Percentiles rank a stretch among this genome's conserved stretches.
These are phyloP conservation scores for Pterocles burchelli DNA, from an alignment of 2,113 vertebrate species.

Conservation along the genomic window DNA sequence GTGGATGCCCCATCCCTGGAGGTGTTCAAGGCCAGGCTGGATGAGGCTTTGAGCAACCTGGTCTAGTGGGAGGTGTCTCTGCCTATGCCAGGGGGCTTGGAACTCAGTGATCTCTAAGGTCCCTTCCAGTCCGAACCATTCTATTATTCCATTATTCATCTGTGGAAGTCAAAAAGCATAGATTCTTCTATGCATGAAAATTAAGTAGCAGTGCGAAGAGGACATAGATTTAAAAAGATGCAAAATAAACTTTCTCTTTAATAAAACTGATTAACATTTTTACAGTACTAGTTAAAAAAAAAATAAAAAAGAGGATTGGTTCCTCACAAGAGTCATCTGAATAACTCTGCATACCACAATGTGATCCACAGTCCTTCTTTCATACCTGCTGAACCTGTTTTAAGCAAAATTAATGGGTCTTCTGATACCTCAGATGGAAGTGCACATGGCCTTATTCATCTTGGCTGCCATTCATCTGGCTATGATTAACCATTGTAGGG, in stretches of 20 bases:
- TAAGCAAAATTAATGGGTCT: neutral
- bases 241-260: neutral
- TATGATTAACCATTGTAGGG: neutral
- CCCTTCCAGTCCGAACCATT: no score
- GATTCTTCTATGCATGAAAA: neutral
- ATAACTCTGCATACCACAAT: neutral
- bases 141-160: neutral
- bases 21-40: no score
- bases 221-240: neutral
- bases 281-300: neutral
- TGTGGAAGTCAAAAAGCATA: neutral
- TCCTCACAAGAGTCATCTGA: neutral
- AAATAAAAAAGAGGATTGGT: neutral
- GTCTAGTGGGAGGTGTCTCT: no score
- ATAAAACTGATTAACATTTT: neutral
- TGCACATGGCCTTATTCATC: neutral
- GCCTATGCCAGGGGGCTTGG: no score
- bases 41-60: no score
- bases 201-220: neutral
- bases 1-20: no score
- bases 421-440: neutral
- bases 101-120: no score
- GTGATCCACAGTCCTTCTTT: neutral
- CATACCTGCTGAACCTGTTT: neutral
- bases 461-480: neutral